phyloP scores from a whole-genome alignment of 1,140 invertebrate species.

The Hylyphantes graminicola region DNA sequence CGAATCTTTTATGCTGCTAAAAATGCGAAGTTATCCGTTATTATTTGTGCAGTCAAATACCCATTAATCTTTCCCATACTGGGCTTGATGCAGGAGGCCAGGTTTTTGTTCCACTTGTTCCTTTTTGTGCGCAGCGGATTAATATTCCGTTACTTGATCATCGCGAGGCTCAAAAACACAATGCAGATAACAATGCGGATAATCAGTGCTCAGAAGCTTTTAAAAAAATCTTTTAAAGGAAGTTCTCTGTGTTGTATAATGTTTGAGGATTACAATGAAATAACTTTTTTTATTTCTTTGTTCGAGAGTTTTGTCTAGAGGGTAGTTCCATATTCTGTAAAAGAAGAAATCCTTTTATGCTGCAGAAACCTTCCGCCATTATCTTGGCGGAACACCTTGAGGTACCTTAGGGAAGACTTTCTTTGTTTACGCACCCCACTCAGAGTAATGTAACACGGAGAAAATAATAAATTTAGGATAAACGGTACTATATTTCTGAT shows the following conservation, averaged over 20 bases:
- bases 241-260: background rate
- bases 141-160: slow-evolving; percentile 29
- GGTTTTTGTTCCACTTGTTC: slow-evolving; percentile 35
- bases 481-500: too few relatives aligned
- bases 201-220: slow-evolving; percentile 19
- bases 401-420: background rate
- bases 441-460: too few relatives aligned
- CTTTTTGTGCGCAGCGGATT: slow-evolving; percentile 44
- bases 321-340: background rate
- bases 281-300: background rate
- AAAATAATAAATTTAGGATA: too few relatives aligned
- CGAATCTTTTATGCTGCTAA: slow-evolving; percentile 52
- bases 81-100: slow-evolving; percentile 12
- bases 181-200: slow-evolving; percentile 34
- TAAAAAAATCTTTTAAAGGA: slow-evolving; percentile 18
- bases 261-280: slow-evolving; percentile 36
- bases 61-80: slow-evolving; percentile 49
- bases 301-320: too few relatives aligned
- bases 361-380: background rate
- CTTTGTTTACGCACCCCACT: too few relatives aligned
- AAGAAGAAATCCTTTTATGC: background rate
- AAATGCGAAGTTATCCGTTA: slow-evolving; percentile 37
- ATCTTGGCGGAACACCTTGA: background rate
- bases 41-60: slow-evolving; percentile 52
- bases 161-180: background rate